A percentile compares a stretch with the other conserved stretches of the same genome.
Conservation (phyloP, 2,888 invertebrate species). For the Melanchra persicariae region DNA sequence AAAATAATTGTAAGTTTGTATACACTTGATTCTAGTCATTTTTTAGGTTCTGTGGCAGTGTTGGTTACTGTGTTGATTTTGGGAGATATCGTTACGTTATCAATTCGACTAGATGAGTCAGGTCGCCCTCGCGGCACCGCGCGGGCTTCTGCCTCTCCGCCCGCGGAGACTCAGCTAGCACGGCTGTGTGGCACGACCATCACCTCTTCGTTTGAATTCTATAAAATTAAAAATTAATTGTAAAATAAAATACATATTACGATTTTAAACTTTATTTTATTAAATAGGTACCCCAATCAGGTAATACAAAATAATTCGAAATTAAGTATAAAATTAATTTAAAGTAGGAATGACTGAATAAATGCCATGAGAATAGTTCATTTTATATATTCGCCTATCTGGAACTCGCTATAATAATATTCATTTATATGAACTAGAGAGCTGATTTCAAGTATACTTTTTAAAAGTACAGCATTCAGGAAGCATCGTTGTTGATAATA, state of each 20-base stretch:
- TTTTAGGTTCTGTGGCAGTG: slow-evolving; percentile 9
- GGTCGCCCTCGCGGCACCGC: slow-evolving; percentile 8
- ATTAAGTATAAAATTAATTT: slow-evolving; percentile 73
- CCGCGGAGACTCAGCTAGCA: slow-evolving; percentile 35
- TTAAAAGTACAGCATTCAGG: slow-evolving; percentile 12
- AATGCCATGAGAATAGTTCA: slow-evolving; percentile 76
- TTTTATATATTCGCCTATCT: slow-evolving; percentile 50
- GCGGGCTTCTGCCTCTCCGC: slow-evolving; percentile 39
- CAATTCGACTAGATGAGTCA: slow-evolving; percentile 35
- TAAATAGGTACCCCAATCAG: slow-evolving; percentile 74
- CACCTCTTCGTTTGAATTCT: slow-evolving; percentile 2
- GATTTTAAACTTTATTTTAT: slow-evolving; percentile 67
- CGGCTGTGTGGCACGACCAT: slow-evolving; percentile 3
- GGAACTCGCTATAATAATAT: slow-evolving; percentile 46
- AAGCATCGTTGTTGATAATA: slow-evolving; percentile 5
- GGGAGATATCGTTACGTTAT: not conserved
- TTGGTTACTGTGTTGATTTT: not conserved
- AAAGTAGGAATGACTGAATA: slow-evolving; percentile 84
- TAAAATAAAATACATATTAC: slow-evolving; percentile 41
- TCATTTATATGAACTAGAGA: slow-evolving; percentile 39
- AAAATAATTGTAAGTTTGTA: not conserved
- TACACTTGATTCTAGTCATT: slow-evolving; percentile 44
- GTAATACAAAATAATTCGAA: slow-evolving; percentile 74
- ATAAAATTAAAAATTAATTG: slow-evolving; percentile 8
- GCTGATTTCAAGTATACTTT: slow-evolving; percentile 30